phyloP scores from a whole-genome alignment of 2,113 vertebrate genomes.

The Tursiops truncatus region DNA sequence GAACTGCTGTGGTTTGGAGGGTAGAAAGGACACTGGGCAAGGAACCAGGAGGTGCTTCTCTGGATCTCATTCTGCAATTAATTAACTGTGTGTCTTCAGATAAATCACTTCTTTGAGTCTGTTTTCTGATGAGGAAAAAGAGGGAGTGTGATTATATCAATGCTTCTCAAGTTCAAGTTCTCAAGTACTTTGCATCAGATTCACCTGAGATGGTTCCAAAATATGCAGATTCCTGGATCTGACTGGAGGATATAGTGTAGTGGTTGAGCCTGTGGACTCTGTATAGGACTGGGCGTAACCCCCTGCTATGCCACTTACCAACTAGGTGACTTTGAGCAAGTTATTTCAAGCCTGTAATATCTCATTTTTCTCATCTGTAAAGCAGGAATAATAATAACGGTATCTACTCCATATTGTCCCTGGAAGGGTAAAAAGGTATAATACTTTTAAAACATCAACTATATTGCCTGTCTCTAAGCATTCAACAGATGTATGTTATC shows the following conservation, averaged over 20 bases:
- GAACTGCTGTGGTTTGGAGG: neutral
- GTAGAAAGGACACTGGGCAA: neutral
- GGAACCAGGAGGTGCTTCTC: neutral
- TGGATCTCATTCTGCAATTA: conserved; percentile 2
- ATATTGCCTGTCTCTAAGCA: neutral
- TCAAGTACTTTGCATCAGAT: neutral
- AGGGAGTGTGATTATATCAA: neutral
- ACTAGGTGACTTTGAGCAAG: neutral
- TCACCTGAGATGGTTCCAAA: neutral
- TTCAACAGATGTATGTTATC: conserved; percentile 38
- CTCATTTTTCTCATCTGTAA: conserved; percentile 28
- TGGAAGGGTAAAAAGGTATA: conserved; percentile 10
- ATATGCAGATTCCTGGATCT: neutral
- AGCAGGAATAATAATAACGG: neutral
- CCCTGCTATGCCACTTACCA: neutral
- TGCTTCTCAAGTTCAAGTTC: neutral
- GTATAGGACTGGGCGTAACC: neutral
- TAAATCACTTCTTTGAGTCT: neutral
- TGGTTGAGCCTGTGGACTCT: neutral
- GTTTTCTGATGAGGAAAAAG: conserved; percentile 40
- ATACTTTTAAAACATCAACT: conserved; percentile 34
- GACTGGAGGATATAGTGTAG: neutral
- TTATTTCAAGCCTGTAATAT: neutral
- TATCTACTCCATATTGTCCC: neutral
- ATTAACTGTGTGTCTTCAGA: neutral